phyloP scores from a whole-genome alignment of 2,113 vertebrate species.

The Daubentonia madagascariensis region DNA sequence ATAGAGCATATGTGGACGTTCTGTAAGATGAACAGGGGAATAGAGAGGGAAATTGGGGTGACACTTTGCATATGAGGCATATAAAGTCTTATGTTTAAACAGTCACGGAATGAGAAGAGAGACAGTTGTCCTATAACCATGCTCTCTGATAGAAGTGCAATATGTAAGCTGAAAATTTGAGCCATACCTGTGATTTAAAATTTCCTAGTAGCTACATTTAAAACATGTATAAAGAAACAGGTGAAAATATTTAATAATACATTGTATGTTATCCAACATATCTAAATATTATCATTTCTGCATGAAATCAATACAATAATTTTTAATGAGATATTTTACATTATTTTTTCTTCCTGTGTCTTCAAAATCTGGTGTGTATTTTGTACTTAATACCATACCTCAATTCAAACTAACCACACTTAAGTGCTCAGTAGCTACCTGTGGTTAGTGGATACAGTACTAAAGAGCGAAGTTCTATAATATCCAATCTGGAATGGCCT shows the following conservation, averaged over 20 bases:
- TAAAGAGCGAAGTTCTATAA: background rate
- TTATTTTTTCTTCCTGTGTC: background rate
- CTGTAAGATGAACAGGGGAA: background rate
- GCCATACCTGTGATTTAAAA: background rate
- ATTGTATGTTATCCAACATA: background rate
- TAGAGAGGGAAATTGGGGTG: background rate
- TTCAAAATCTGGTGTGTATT: background rate
- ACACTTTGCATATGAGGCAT: background rate
- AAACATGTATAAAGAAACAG: background rate
- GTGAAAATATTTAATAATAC: background rate
- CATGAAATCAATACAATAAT: background rate
- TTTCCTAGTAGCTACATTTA: background rate
- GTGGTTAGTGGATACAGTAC: too few relatives aligned
- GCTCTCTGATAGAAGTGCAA: background rate
- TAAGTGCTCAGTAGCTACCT: background rate
- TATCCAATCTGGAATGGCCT: background rate
- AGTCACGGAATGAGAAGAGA: background rate
- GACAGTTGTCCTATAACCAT: background rate
- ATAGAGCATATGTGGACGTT: background rate
- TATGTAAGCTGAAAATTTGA: background rate
- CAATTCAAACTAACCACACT: background rate
- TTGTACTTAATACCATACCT: background rate
- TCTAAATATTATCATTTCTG: background rate
- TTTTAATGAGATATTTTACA: background rate
- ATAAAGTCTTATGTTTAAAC: background rate